These are phyloP conservation scores for Carcharodon carcharias DNA, from an alignment of 2,797 vertebrate genomes.

Conservation along the genomic window DNA sequence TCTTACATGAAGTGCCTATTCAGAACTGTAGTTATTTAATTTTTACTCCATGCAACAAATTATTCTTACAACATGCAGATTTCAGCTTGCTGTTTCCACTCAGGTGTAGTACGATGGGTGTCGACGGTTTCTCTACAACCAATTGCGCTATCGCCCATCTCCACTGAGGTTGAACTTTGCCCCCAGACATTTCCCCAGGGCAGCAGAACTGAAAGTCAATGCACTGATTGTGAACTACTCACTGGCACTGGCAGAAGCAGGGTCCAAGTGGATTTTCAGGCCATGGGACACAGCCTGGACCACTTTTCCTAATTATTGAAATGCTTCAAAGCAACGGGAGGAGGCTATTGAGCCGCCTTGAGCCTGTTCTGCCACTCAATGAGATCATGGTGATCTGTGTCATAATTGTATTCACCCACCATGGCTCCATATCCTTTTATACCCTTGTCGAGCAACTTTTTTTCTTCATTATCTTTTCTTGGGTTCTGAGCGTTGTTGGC, in stretches of 20 bases:
- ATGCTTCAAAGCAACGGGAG: not conserved
- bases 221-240: not conserved
- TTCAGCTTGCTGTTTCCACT: not conserved
- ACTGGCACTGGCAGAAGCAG: not conserved
- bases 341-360: not conserved
- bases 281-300: not conserved
- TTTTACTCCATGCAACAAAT: not conserved
- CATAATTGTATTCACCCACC: not conserved
- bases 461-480: not conserved
- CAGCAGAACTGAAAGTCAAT: not conserved
- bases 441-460: not conserved
- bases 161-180: not conserved
- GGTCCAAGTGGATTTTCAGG: not conserved
- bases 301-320: no score
- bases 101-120: not conserved
- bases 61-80: not conserved
- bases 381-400: not conserved
- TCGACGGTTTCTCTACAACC: not conserved
- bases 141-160: no score
- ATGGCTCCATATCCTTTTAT: not conserved
- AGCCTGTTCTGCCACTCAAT: not conserved
- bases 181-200: not conserved
- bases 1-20: not conserved
- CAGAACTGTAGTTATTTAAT: not conserved
- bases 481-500: not conserved